Percentiles rank a stretch among this genome's conserved stretches.
These are phyloP conservation scores for Eudasyphora cyanicolor DNA, from an alignment of 2,888 invertebrate genomes.

Conservation along the genomic window DNA sequence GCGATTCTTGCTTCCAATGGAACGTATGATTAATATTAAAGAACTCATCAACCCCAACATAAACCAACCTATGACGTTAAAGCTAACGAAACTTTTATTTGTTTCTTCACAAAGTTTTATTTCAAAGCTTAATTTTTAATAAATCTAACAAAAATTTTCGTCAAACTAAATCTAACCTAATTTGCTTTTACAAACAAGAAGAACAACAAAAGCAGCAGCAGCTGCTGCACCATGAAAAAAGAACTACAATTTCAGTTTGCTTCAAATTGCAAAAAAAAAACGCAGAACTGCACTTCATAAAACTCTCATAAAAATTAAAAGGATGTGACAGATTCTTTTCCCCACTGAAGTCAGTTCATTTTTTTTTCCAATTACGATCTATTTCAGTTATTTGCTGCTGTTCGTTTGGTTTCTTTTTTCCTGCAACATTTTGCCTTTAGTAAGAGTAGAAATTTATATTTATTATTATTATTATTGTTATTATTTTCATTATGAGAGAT, in stretches of 20 bases:
- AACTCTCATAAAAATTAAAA: constrained; percentile 22
- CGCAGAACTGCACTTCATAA: neutral
- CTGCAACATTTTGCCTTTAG: constrained; percentile 19
- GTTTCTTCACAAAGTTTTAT: neutral
- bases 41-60: neutral
- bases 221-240: no score
- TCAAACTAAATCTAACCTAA: neutral
- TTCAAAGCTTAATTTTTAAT: no score
- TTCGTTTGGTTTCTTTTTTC: neutral
- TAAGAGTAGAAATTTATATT: constrained; percentile 10
- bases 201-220: neutral
- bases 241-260: neutral
- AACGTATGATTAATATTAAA: neutral
- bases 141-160: neutral
- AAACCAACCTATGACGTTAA: no score
- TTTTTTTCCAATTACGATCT: constrained; percentile 10
- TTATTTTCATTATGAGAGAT: neutral
- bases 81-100: neutral
- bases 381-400: neutral
- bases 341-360: neutral
- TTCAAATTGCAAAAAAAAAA: neutral
- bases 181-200: neutral
- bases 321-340: neutral
- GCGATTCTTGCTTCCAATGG: neutral
- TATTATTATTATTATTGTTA: constrained; percentile 24